These are phyloP conservation scores for Calycopis cecrops DNA, from an alignment of 1,140 invertebrate species.

Conservation along the genomic window DNA sequence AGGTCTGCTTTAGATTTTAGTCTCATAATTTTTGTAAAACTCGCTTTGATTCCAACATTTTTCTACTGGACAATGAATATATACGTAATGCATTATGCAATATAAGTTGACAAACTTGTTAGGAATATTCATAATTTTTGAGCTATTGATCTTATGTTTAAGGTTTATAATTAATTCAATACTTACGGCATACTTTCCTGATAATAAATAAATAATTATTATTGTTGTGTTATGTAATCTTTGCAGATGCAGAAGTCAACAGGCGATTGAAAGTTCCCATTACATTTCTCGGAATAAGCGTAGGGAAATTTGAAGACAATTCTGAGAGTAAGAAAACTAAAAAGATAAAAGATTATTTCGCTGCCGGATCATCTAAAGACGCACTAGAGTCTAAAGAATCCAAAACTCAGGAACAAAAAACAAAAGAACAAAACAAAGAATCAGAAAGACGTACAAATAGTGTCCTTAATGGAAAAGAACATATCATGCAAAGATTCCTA, in stretches of 20 bases:
- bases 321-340: conserved; percentile 74
- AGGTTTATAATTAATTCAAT: too few relatives aligned
- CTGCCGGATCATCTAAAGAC: conserved; percentile 46
- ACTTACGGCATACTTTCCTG: too few relatives aligned
- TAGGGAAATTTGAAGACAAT: conserved; percentile 84
- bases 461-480: conserved; percentile 30
- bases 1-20: too few relatives aligned
- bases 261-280: conserved; percentile 76
- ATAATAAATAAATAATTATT: too few relatives aligned
- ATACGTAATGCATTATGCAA: too few relatives aligned
- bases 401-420: conserved; percentile 9
- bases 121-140: too few relatives aligned
- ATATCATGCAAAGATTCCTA: conserved; percentile 49
- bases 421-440: conserved; percentile 12
- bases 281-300: conserved; percentile 84
- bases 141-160: too few relatives aligned
- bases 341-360: conserved; percentile 79
- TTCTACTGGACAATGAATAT: too few relatives aligned
- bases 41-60: too few relatives aligned
- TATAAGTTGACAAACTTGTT: too few relatives aligned
- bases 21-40: too few relatives aligned
- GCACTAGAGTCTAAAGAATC: conserved; percentile 21
- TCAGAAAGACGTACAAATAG: background rate
- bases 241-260: conserved; percentile 55
- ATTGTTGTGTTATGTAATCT: background rate